phyloP scores from a whole-genome alignment of 2,113 vertebrate species.

The Artemisiospiza belli region DNA sequence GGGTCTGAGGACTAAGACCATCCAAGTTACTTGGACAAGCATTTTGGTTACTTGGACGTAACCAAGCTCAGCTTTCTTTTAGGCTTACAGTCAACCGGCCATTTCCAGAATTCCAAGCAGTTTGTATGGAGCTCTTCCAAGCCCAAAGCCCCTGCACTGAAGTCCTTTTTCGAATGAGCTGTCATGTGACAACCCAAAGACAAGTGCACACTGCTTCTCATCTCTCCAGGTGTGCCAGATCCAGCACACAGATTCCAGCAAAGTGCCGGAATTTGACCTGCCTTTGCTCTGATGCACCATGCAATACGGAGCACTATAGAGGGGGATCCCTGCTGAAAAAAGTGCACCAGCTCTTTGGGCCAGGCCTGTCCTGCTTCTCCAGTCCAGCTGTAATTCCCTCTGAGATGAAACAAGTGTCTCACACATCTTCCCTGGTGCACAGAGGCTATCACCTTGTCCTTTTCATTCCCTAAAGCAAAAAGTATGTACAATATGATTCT shows the following conservation, averaged over 20 bases:
- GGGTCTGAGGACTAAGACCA: neutral
- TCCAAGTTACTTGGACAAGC: too few relatives aligned
- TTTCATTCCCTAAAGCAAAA: neutral
- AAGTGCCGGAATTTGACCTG: neutral
- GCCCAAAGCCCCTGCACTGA: neutral
- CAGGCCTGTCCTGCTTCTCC: neutral
- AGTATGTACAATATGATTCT: neutral
- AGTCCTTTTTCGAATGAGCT: neutral
- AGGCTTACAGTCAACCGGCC: neutral
- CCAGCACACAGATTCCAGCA: neutral
- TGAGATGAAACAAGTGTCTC: neutral
- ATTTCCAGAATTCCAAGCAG: neutral
- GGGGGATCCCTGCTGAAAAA: neutral
- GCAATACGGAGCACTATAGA: accelerated
- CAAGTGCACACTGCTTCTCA: accelerated
- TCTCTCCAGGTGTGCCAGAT: too few relatives aligned
- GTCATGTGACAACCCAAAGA: neutral
- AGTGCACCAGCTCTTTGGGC: accelerated
- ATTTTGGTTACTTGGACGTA: neutral
- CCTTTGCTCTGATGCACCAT: neutral
- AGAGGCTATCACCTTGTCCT: neutral
- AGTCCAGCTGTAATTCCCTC: neutral
- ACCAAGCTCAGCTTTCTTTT: neutral
- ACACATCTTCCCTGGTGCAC: neutral
- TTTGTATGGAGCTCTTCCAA: neutral